Percentiles rank a stretch among this genome's conserved stretches.
Evolutionary conservation across 2,113 vertebrate species (phyloP).

Genomic region (Zeus faber): DNA sequence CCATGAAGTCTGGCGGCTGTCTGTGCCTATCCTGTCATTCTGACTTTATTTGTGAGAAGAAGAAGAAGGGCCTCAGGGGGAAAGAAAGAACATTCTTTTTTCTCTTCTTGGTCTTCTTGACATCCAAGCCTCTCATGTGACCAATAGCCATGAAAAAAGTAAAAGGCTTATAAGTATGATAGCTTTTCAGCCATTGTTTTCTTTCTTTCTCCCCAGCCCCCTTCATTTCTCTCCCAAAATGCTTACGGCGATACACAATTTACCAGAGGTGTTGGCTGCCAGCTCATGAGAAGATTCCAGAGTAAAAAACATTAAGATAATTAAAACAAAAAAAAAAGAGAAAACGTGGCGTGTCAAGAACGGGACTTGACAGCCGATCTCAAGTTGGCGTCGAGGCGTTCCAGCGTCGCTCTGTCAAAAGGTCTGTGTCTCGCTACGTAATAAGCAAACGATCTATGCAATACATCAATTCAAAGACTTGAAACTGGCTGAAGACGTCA

Average conservation of each 20-base stretch:
- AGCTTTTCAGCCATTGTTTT: slow-evolving; percentile 37
- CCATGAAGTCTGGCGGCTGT: slow-evolving; percentile 26
- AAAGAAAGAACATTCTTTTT: slow-evolving; percentile 25
- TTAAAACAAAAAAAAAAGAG: too few relatives aligned
- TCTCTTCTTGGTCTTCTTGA: slow-evolving; percentile 34
- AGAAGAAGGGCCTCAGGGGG: slow-evolving; percentile 32
- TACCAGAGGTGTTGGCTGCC: slow-evolving; percentile 54
- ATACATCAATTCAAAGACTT: slow-evolving; percentile 49
- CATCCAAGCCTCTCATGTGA: slow-evolving; percentile 56
- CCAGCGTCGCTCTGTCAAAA: slow-evolving; percentile 47
- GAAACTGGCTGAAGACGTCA: slow-evolving; percentile 25
- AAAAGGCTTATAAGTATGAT: slow-evolving; percentile 57
- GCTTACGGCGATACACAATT: slow-evolving; percentile 63
- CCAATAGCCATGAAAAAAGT: slow-evolving; percentile 50
- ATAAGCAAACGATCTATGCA: slow-evolving; percentile 37
- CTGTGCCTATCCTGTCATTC: slow-evolving; percentile 26
- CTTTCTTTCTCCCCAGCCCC: slow-evolving; percentile 22
- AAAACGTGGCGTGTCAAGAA: slow-evolving; percentile 38
- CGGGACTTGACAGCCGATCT: slow-evolving; percentile 58
- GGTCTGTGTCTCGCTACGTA: slow-evolving; percentile 35
- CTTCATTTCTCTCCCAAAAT: slow-evolving; percentile 40
- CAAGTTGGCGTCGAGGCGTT: slow-evolving; percentile 46
- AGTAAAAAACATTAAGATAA: slow-evolving; percentile 23
- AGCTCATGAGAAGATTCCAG: too few relatives aligned
- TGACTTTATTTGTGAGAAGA: slow-evolving; percentile 44